These are phyloP conservation scores for Lasioglossum leucozonium DNA, from an alignment of 2,888 invertebrate species.

Conservation along the genomic window DNA sequence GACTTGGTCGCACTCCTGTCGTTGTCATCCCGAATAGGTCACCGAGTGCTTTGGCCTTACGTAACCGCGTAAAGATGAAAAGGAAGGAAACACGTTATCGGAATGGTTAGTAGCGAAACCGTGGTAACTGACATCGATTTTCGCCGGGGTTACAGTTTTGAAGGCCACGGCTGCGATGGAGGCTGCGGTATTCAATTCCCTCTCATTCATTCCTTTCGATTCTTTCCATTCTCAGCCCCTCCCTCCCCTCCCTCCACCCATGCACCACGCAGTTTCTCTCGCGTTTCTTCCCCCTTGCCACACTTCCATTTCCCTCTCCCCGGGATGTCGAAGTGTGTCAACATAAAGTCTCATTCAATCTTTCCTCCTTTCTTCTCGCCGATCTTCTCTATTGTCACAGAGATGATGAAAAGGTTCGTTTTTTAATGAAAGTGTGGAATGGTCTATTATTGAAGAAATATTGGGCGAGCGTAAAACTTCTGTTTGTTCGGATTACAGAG, in stretches of 20 bases:
- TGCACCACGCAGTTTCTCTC: not conserved
- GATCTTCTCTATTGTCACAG: slow-evolving; percentile 15
- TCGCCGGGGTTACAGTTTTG: slow-evolving; percentile 72
- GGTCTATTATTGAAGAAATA: slow-evolving; percentile 12
- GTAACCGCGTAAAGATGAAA: slow-evolving; percentile 28
- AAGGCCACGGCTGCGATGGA: slow-evolving; percentile 56
- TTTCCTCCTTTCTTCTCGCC: slow-evolving; percentile 23
- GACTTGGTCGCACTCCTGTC: not conserved
- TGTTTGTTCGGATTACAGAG: not conserved
- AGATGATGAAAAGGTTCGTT: slow-evolving; percentile 14
- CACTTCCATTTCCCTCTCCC: not conserved
- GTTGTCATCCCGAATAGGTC: not conserved
- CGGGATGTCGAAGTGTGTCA: slow-evolving; percentile 41
- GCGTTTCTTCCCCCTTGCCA: not conserved
- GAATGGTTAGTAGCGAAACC: slow-evolving; percentile 78
- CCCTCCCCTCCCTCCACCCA: not conserved
- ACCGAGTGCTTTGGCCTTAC: not conserved
- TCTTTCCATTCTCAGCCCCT: slow-evolving; percentile 52
- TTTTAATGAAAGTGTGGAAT: slow-evolving; percentile 23
- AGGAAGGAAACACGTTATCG: slow-evolving; percentile 71
- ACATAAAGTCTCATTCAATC: slow-evolving; percentile 53
- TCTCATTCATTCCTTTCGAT: slow-evolving; percentile 64
- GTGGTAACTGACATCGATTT: slow-evolving; percentile 78
- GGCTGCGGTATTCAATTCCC: slow-evolving; percentile 74
- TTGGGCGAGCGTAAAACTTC: not conserved